Evolutionary conservation across 2,797 vertebrate genomes (phyloP), one percentile per base, ranked within the genome.

Genomic region (Erpetoichthys calabaricus): DNA sequence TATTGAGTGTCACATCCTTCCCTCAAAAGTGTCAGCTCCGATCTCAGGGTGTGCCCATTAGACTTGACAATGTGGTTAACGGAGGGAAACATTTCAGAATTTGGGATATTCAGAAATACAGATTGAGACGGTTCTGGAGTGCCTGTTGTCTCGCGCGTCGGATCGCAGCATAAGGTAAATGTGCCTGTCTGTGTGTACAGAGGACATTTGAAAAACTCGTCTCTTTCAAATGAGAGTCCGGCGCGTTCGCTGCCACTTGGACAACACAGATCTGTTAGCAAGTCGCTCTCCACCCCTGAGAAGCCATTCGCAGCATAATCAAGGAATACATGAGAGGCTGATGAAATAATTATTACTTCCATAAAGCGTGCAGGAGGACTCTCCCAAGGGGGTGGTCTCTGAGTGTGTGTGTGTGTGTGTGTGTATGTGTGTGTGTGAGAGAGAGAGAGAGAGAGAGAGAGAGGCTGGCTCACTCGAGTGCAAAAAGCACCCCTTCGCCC

Each of bases 321-420:
- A 91, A 80, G 69, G 74, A 85, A 84, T 85, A 89, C 78, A 80
- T 77, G 75, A 80, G 80, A 75, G 73, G 73, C 78, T 89, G 86
- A 90, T 86, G 79, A 86, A 91, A 87, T 89, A 90, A 91, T 92
- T 89, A 91, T 83, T 88, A 79, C 79, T 81, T 85, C 83, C 83
- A 82, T 73, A 79, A 68, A 79, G 77, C 72, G 79, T 79, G 75
- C 77, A 82, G 77, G 78, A 85, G 78, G 73, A 78, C 74, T 66
- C 47, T 85, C 88, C 81, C 83, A 50, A 8, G 86, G 81, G 90
- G 86, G 73, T 76, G 69, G 68, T 76, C 71, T 62, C 65, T 75
- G 67, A 68, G 61, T 69, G 63, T 43, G 53, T 43, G 53, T 41
- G 59, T 46, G 52, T 45, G 43, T 56, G 55, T 56, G 55, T 57